A percentile compares a stretch with the other conserved stretches of the same genome.
These are phyloP conservation scores for Andrena minutula DNA, from an alignment of 2,888 invertebrate genomes.

Conservation along the genomic window DNA sequence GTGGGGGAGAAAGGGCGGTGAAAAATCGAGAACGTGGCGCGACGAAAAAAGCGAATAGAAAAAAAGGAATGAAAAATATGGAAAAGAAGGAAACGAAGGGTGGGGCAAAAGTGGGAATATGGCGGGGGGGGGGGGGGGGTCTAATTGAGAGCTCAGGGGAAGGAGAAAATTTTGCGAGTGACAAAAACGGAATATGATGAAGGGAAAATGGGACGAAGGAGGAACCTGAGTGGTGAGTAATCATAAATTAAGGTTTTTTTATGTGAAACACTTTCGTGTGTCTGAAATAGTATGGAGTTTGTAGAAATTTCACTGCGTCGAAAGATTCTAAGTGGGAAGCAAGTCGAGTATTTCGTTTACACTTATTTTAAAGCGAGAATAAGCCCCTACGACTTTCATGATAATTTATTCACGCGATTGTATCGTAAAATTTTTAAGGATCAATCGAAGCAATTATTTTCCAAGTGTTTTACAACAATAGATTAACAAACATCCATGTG, in stretches of 20 bases:
- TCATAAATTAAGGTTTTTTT: not conserved
- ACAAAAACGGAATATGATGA: not conserved
- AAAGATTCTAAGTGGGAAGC: too few species aligned
- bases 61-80: not conserved
- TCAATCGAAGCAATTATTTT: too few species aligned
- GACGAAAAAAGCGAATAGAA: constrained; percentile 23
- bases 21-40: constrained; percentile 4
- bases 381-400: too few species aligned
- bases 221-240: not conserved
- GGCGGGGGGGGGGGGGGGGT: not conserved
- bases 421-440: too few species aligned
- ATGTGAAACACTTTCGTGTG: too few species aligned
- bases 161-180: not conserved
- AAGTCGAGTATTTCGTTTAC: too few species aligned
- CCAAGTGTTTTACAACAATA: too few species aligned
- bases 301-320: too few species aligned
- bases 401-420: too few species aligned
- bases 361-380: too few species aligned
- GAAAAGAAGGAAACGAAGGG: not conserved
- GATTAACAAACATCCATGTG: too few species aligned
- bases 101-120: not conserved
- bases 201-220: not conserved
- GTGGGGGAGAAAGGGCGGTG: not conserved
- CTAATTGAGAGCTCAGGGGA: not conserved
- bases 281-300: too few species aligned